These are phyloP conservation scores for Crenichthys baileyi DNA, from an alignment of 2,797 vertebrate species.

Conservation along the genomic window DNA sequence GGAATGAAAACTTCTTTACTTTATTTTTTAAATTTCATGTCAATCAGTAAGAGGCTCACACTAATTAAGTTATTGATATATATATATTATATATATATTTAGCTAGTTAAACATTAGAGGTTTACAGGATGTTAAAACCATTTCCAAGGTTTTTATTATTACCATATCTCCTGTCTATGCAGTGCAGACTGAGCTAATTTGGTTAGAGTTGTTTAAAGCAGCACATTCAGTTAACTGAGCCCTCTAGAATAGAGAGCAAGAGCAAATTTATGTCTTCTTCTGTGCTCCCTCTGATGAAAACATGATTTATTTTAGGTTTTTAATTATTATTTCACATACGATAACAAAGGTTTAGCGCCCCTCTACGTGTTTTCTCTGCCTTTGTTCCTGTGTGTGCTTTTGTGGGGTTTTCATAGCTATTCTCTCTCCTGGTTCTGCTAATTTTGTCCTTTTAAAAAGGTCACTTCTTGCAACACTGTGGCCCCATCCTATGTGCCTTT, in stretches of 20 bases:
- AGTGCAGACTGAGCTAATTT: slow-evolving; percentile 42
- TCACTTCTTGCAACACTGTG: slow-evolving; percentile 41
- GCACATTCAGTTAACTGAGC: slow-evolving; percentile 45
- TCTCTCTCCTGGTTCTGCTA: slow-evolving; percentile 25
- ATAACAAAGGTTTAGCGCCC: slow-evolving; percentile 9
- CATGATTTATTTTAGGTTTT: not conserved
- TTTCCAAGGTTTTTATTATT: slow-evolving; percentile 15
- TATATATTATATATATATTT: no score
- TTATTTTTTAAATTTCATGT: not conserved
- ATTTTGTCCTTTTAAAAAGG: slow-evolving; percentile 49
- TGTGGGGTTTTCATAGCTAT: slow-evolving; percentile 8
- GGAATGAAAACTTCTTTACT: no score
- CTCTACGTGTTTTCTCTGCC: slow-evolving; percentile 21
- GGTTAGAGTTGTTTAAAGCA: slow-evolving; percentile 28
- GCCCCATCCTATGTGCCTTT: slow-evolving; percentile 10
- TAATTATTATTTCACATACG: slow-evolving; percentile 18
- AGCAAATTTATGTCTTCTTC: slow-evolving; percentile 24
- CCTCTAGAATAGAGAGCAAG: slow-evolving; percentile 36
- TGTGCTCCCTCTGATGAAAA: slow-evolving; percentile 7
- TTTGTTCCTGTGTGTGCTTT: slow-evolving; percentile 13
- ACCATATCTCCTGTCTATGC: slow-evolving; percentile 33
- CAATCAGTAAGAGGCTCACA: not conserved
- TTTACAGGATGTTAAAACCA: slow-evolving; percentile 15
- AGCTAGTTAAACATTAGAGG: slow-evolving; percentile 6
- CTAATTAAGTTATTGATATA: not conserved